Percentiles rank a stretch among this genome's conserved stretches.
Conservation (phyloP, 2,113 vertebrate species). For the Gambusia holbrooki region DNA sequence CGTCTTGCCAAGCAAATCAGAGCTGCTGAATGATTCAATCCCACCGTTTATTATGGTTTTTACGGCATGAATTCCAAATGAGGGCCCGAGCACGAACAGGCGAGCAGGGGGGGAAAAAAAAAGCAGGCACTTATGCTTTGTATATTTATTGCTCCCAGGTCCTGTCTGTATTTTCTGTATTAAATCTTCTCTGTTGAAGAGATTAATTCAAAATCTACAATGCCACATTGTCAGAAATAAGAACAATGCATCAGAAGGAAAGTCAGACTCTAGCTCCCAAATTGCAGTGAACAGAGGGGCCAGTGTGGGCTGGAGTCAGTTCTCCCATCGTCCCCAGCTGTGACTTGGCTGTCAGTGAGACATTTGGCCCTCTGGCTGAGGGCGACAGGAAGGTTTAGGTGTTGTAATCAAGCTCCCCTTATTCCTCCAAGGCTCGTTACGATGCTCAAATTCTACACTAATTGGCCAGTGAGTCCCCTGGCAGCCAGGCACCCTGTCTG, state of each 20-base stretch:
- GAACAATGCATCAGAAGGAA: constrained; percentile 38
- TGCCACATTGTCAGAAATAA: constrained; percentile 23
- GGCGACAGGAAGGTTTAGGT: constrained; percentile 77
- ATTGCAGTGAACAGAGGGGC: constrained; percentile 45
- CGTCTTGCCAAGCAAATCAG: constrained; percentile 73
- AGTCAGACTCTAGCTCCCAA: constrained; percentile 33
- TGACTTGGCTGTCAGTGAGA: constrained; percentile 73
- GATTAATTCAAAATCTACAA: constrained; percentile 33
- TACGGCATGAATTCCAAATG: constrained; percentile 66
- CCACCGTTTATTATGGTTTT: constrained; percentile 74
- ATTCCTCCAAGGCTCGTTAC: constrained; percentile 73
- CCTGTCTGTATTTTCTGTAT: constrained; percentile 46
- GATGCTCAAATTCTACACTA: constrained; percentile 68
- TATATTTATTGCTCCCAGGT: constrained; percentile 56
- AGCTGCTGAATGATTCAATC: constrained; percentile 72
- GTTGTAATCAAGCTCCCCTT: constrained; percentile 75
- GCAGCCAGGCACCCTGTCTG: constrained; percentile 65
- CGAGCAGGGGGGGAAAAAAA: background rate
- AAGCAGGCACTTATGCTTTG: constrained; percentile 55
- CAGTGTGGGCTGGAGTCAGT: constrained; percentile 45
- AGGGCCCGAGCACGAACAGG: constrained; percentile 63
- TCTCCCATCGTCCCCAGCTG: constrained; percentile 61
- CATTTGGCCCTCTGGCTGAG: constrained; percentile 61
- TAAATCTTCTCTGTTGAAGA: constrained; percentile 48
- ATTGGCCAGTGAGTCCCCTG: constrained; percentile 69